A percentile compares a stretch with the other conserved stretches of the same genome.
phyloP scores from a whole-genome alignment of 1,140 invertebrate genomes.

The Nasonia longicornis region DNA sequence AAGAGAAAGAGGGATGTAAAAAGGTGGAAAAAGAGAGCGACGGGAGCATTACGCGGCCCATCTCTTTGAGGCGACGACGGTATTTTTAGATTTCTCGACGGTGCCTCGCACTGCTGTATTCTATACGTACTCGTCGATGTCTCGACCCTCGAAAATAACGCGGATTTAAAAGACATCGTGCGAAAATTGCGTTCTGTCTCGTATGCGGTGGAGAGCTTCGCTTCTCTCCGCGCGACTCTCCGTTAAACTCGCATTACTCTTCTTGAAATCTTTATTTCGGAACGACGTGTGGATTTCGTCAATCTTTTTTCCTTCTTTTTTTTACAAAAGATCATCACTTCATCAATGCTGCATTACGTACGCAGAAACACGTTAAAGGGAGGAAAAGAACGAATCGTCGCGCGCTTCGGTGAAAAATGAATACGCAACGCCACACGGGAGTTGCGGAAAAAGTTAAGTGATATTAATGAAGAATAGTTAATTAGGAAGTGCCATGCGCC shows the following conservation, averaged over 20 bases:
- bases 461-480: conserved; percentile 60
- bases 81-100: conserved; percentile 43
- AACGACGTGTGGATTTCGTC: too few relatives aligned
- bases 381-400: not conserved
- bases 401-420: conserved; percentile 46
- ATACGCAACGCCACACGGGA: conserved; percentile 20
- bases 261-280: too few relatives aligned
- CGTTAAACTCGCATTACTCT: too few relatives aligned
- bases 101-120: not conserved
- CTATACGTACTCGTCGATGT: not conserved
- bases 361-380: too few relatives aligned
- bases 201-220: not conserved
- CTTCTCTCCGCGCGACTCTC: too few relatives aligned
- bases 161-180: conserved; percentile 34
- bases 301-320: too few relatives aligned
- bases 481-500: conserved; percentile 50
- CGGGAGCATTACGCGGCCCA: conserved; percentile 19
- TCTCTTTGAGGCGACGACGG: conserved; percentile 12
- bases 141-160: conserved; percentile 32
- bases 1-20: conserved; percentile 31
- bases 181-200: conserved; percentile 4
- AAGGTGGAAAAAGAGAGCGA: conserved; percentile 25
- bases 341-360: too few relatives aligned
- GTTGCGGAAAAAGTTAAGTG: conserved; percentile 51
- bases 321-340: too few relatives aligned